phyloP scores from a whole-genome alignment of 1,140 invertebrate genomes.

The Chrysoperla carnea region DNA sequence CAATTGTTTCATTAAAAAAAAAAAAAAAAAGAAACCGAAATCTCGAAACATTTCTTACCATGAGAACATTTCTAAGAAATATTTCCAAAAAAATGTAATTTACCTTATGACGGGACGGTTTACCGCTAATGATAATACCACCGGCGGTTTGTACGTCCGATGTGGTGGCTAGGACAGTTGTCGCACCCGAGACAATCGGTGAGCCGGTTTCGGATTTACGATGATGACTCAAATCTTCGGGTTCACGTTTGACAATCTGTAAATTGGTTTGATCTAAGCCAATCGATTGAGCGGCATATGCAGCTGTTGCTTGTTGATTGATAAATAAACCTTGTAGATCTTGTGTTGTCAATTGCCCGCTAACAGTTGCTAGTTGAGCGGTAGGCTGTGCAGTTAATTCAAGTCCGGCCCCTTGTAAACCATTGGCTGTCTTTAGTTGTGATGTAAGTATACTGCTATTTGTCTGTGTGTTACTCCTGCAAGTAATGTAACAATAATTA shows the following conservation, averaged over 20 bases:
- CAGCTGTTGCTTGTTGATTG: conserved; percentile 28
- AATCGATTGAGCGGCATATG: conserved; percentile 13
- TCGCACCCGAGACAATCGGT: conserved; percentile 7
- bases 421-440: conserved; percentile 32
- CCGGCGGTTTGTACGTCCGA: conserved; percentile 11
- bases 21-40: no score
- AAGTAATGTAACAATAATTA: conserved; percentile 12
- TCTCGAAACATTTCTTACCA: no score
- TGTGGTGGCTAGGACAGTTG: not conserved
- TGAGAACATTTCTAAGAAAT: no score
- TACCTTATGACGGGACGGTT: conserved; percentile 19
- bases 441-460: conserved; percentile 21
- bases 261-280: conserved; percentile 18
- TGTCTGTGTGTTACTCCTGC: conserved; percentile 21
- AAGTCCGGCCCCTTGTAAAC: conserved; percentile 31
- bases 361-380: conserved; percentile 21
- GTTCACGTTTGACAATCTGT: conserved; percentile 40
- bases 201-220: conserved; percentile 20
- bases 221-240: conserved; percentile 39
- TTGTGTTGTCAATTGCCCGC: conserved; percentile 16
- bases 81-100: no score
- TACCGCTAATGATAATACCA: conserved; percentile 19
- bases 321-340: conserved; percentile 44
- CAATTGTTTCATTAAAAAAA: no score
- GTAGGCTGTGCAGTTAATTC: conserved; percentile 26